phyloP scores from a whole-genome alignment of 1,140 invertebrate species.

The Heliconius eleuchia region DNA sequence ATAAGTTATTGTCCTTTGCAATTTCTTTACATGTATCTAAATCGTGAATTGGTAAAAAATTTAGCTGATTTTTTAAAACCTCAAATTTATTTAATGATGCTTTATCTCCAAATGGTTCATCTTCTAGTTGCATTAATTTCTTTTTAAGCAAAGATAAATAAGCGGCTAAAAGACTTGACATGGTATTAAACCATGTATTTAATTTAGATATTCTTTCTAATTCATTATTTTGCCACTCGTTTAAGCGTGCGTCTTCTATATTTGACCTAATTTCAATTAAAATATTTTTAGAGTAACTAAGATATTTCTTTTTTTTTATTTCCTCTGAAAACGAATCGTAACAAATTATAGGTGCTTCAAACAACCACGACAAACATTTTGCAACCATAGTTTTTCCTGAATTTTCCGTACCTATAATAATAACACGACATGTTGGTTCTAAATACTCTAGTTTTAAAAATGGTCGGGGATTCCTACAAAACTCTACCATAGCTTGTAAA shows the following conservation, averaged over 20 bases:
- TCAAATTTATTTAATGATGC: conserved; percentile 41
- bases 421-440: conserved; percentile 68
- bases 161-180: conserved; percentile 42
- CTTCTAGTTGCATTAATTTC: conserved; percentile 27
- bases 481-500: conserved; percentile 66
- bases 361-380: conserved; percentile 68
- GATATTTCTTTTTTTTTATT: conserved; percentile 62
- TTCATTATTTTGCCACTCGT: conserved; percentile 59
- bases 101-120: conserved; percentile 18
- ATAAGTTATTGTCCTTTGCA: conserved; percentile 44
- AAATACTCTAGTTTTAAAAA: conserved; percentile 74
- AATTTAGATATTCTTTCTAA: conserved; percentile 53
- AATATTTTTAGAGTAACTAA: conserved; percentile 41
- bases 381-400: conserved; percentile 70
- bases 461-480: conserved; percentile 83
- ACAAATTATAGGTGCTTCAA: conserved; percentile 57
- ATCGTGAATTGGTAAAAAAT: conserved; percentile 59
- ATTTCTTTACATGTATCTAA: conserved; percentile 50
- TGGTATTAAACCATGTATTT: conserved; percentile 52
- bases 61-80: conserved; percentile 42
- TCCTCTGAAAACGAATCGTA: conserved; percentile 53
- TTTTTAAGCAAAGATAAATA: conserved; percentile 52
- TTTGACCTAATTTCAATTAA: conserved; percentile 70
- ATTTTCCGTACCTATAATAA: conserved; percentile 63
- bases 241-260: conserved; percentile 64